Base-by-base conservation (phyloP, 35 echinoderm and acorn worm species). In the Apostichopus californicus region DNA sequence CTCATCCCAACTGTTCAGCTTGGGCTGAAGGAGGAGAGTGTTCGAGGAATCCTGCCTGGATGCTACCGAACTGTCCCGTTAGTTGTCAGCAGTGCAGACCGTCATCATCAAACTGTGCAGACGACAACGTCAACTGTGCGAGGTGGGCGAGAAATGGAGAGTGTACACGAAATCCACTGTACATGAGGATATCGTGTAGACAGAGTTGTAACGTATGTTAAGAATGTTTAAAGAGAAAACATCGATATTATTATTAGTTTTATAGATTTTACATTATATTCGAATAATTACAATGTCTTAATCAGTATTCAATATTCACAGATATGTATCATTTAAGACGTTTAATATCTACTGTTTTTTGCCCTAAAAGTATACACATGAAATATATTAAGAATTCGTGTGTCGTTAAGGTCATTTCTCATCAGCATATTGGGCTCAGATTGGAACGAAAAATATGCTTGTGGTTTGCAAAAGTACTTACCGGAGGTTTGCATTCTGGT, bases 11-110 rank as follows among this genome's bases (percentile, higher is more conserved):
- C 28, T 93, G 92, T 78, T 8, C n/a, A 4, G 54, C 23, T 1
- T 93, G 92, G 92, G 92, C 92, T 56, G 22, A 5, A 9, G 9
- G 65, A 28, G 92, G 92, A 1, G 92, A 93, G 34, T 93, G 92
- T 86, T 22, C 87, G 28, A 21, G 68, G 11, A 93, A 93, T 24
- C 82, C 92, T 1, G 18, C 4, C 12, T 93, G 87, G 83, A 93
- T 93, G 92, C 61, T 57, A 3, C 25, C 71, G 5, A 93, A 93
- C 68, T 93, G 92, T 55, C 53, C 26, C 12, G 63, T 77, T 9
- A 93, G 92, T 34, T 93, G 92, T 46, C 57, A 91, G 15, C 54
- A 55, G 25, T 91, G 90, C 46, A 58, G 72, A 20, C 71, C 73
- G 8, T 22, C 90, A 10, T n/a, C 64, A 90, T 22, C 73, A 90